phyloP scores from a whole-genome alignment of 1,140 invertebrate genomes.

The Bombus haemorrhoidalis region DNA sequence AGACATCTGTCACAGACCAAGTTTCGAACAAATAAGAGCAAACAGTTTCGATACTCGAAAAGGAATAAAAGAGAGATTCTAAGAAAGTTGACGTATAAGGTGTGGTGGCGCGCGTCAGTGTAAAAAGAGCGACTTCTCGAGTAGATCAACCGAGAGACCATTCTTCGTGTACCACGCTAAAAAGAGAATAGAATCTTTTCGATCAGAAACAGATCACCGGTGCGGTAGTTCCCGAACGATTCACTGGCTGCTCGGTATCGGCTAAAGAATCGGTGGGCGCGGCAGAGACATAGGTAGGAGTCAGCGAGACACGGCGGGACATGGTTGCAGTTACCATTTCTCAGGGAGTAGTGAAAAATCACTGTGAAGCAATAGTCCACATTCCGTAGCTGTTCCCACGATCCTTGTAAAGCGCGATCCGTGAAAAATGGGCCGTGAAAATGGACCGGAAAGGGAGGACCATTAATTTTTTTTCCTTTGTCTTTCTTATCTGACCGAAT shows the following conservation, averaged over 20 bases:
- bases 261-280: slow-evolving; percentile 16
- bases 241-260: not conserved
- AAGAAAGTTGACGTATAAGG: not conserved
- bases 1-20: too few relatives aligned
- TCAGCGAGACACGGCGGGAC: slow-evolving; percentile 45
- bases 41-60: not conserved
- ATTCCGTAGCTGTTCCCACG: slow-evolving; percentile 50
- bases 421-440: slow-evolving; percentile 68
- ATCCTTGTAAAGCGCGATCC: slow-evolving; percentile 44
- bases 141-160: too few relatives aligned
- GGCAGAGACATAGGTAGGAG: slow-evolving; percentile 13
- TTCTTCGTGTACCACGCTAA: not conserved
- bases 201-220: slow-evolving; percentile 28
- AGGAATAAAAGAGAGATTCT: not conserved
- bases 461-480: slow-evolving; percentile 67
- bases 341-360: slow-evolving; percentile 68
- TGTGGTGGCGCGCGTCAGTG: too few relatives aligned
- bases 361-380: slow-evolving; percentile 61
- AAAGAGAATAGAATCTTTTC: not conserved
- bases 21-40: too few relatives aligned
- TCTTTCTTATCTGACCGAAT: slow-evolving; percentile 51
- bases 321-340: slow-evolving; percentile 50
- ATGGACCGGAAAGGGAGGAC: slow-evolving; percentile 55
- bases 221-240: slow-evolving; percentile 10
- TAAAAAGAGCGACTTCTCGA: not conserved